Percentiles rank a stretch among this genome's conserved stretches.
phyloP scores from a whole-genome alignment of 2,888 invertebrate species.

The Mermis nigrescens region DNA sequence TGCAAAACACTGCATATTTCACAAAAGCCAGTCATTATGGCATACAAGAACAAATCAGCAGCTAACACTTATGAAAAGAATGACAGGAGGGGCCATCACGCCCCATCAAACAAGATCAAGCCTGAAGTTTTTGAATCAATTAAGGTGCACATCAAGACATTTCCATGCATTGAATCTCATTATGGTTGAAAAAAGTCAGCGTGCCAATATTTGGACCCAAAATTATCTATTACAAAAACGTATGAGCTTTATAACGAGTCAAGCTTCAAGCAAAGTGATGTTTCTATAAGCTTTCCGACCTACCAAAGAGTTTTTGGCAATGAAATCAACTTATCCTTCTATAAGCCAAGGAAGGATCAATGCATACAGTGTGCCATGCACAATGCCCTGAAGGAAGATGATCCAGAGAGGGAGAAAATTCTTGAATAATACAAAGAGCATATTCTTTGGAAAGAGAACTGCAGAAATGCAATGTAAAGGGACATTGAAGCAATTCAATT shows the following conservation, averaged over 20 bases:
- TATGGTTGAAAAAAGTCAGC: not conserved
- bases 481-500: not conserved
- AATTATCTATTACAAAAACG: not conserved
- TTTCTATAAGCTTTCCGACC: not conserved
- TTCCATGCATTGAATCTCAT: not conserved
- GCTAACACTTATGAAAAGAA: not conserved
- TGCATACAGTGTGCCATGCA: not conserved
- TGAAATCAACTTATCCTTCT: not conserved
- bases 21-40: not conserved
- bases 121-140: not conserved
- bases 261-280: not conserved
- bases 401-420: not conserved
- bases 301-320: not conserved
- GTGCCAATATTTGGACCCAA: not conserved
- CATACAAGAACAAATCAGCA: not conserved
- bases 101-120: not conserved
- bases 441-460: not conserved
- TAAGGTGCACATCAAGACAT: not conserved
- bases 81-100: not conserved
- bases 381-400: not conserved
- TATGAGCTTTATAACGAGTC: not conserved
- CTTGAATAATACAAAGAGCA: not conserved
- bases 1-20: not conserved
- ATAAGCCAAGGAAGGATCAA: not conserved
- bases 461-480: not conserved